Percentiles rank a stretch among this genome's conserved stretches.
These are phyloP conservation scores for Eupeodes corollae DNA, from an alignment of 1,140 invertebrate genomes.

Conservation along the genomic window DNA sequence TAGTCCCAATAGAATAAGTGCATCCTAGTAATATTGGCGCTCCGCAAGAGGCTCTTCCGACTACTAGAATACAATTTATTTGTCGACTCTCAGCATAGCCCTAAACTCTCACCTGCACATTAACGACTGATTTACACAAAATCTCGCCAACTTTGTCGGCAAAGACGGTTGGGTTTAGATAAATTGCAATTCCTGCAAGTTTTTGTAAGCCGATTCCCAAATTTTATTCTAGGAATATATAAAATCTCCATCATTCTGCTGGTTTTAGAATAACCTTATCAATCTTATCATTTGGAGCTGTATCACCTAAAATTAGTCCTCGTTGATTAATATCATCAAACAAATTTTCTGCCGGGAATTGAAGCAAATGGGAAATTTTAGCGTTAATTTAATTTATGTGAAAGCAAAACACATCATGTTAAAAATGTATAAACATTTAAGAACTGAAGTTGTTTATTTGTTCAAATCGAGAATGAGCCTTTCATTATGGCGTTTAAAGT, in stretches of 20 bases:
- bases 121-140: constrained; percentile 37
- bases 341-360: neutral
- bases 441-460: too few relatives aligned
- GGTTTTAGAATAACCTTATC: neutral
- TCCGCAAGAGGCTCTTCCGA: constrained; percentile 57
- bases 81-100: constrained; percentile 53
- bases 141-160: constrained; percentile 44
- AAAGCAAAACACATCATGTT: too few relatives aligned
- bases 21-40: constrained; percentile 64
- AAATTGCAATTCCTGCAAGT: constrained; percentile 67
- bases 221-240: too few relatives aligned
- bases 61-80: constrained; percentile 64
- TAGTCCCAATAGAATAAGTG: constrained; percentile 32
- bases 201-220: constrained; percentile 51
- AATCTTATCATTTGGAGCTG: constrained; percentile 1
- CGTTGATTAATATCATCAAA: neutral
- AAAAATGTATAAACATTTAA: too few relatives aligned
- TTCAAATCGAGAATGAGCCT: too few relatives aligned
- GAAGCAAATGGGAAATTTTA: neutral
- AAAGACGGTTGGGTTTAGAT: constrained; percentile 72
- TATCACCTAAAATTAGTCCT: constrained; percentile 6
- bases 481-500: too few relatives aligned
- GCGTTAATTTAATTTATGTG: neutral
- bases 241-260: neutral
- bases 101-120: constrained; percentile 42